These are phyloP conservation scores for Gerosis bhagava DNA, from an alignment of 2,888 invertebrate genomes.

Conservation along the genomic window DNA sequence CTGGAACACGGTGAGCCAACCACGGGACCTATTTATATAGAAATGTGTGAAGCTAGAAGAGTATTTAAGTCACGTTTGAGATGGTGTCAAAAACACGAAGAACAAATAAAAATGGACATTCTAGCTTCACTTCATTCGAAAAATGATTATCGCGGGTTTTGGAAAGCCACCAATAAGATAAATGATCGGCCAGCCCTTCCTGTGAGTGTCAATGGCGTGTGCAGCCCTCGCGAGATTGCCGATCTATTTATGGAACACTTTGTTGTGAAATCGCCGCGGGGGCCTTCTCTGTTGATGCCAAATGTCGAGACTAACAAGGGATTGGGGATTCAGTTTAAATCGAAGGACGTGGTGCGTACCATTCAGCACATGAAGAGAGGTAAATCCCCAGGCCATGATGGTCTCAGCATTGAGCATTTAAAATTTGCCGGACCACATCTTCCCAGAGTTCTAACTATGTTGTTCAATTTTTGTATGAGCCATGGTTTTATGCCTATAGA, in stretches of 20 bases:
- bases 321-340: constrained; percentile 16
- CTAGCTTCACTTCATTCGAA: constrained; percentile 18
- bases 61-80: constrained; percentile 18
- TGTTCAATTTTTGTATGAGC: constrained; percentile 10
- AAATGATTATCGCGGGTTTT: constrained; percentile 7
- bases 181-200: constrained; percentile 14
- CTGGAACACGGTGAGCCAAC: constrained; percentile 11
- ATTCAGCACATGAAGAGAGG: constrained; percentile 10
- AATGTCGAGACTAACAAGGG: constrained; percentile 19
- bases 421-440: constrained; percentile 12
- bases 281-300: background rate
- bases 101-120: constrained; percentile 20
- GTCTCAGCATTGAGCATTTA: constrained; percentile 25
- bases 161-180: constrained; percentile 1
- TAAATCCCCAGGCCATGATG: constrained; percentile 25
- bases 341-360: background rate
- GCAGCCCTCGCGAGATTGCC: background rate
- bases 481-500: background rate
- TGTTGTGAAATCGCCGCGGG: background rate
- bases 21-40: constrained; percentile 11
- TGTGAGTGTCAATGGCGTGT: constrained; percentile 2
- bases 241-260: constrained; percentile 16
- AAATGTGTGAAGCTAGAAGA: constrained; percentile 13
- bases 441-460: constrained; percentile 9
- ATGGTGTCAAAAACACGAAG: constrained; percentile 19